Evolutionary conservation across 2,113 vertebrate genomes (phyloP).

Genomic region (Triplophysa tibetana): DNA sequence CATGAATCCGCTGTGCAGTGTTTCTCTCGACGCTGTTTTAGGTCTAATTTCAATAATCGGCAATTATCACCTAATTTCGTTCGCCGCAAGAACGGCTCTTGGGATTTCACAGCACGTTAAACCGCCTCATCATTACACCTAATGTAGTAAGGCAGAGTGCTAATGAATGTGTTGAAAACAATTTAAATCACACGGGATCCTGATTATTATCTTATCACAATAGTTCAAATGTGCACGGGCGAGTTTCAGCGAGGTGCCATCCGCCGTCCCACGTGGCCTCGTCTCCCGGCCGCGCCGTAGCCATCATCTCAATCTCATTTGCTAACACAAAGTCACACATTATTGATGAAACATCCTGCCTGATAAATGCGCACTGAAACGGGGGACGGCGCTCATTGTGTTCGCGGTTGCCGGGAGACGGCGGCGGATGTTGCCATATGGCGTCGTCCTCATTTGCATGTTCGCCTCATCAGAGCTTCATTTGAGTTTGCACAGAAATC

Average conservation of each 20-base stretch:
- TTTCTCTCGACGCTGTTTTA: not conserved
- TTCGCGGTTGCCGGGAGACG: conserved; percentile 51
- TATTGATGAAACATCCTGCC: conserved; percentile 35
- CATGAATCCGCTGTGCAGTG: not conserved
- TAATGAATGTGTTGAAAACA: conserved; percentile 34
- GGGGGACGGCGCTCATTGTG: conserved; percentile 52
- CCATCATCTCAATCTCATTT: conserved; percentile 18
- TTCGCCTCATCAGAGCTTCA: conserved; percentile 48
- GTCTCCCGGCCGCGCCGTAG: not conserved
- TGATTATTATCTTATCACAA: conserved; percentile 28
- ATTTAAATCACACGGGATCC: conserved; percentile 25
- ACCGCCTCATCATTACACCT: conserved; percentile 15
- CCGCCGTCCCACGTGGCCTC: not conserved
- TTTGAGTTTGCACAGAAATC: conserved; percentile 20
- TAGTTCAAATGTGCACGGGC: not conserved
- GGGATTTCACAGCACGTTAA: conserved; percentile 15
- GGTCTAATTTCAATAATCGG: conserved; percentile 26
- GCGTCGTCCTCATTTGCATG: conserved; percentile 46
- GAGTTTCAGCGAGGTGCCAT: conserved; percentile 12
- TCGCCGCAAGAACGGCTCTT: not conserved
- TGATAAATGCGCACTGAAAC: conserved; percentile 39
- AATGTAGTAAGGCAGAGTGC: conserved; percentile 23
- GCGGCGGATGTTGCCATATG: conserved; percentile 41
- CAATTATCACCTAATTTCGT: conserved; percentile 12
- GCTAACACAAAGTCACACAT: conserved; percentile 36